A percentile compares a stretch with the other conserved stretches of the same genome.
Conservation (phyloP, 2,888 invertebrate species). For the Alsophila aescularia region DNA sequence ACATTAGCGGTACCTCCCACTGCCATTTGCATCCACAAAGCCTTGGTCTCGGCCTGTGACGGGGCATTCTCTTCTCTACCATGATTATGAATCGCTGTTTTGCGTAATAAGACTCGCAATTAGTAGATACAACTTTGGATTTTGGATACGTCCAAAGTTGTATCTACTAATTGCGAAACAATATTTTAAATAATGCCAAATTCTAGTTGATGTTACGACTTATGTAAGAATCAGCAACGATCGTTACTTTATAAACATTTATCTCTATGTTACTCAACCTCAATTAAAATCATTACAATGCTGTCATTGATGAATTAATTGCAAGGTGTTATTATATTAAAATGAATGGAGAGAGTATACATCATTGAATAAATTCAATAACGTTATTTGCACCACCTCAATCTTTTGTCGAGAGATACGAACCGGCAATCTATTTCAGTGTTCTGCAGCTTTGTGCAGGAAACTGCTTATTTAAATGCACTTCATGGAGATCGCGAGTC, state of each 20-base stretch:
- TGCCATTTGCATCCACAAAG: slow-evolving; percentile 68
- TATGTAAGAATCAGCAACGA: slow-evolving; percentile 5
- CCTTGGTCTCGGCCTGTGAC: slow-evolving; percentile 71
- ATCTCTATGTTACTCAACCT: slow-evolving; percentile 25
- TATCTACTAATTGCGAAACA: neutral
- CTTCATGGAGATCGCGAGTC: slow-evolving; percentile 40
- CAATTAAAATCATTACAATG: slow-evolving; percentile 28
- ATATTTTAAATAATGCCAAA: neutral
- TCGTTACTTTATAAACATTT: slow-evolving; percentile 6
- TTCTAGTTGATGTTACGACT: neutral
- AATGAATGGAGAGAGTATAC: slow-evolving; percentile 9
- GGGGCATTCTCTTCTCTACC: slow-evolving; percentile 68
- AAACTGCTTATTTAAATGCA: slow-evolving; percentile 49
- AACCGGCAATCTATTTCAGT: slow-evolving; percentile 38
- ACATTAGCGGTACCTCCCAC: slow-evolving; percentile 62
- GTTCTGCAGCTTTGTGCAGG: slow-evolving; percentile 42
- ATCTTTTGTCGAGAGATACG: slow-evolving; percentile 1
- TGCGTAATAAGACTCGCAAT: slow-evolving; percentile 17
- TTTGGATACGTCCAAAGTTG: neutral
- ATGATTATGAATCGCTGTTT: slow-evolving; percentile 50
- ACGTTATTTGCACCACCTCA: slow-evolving; percentile 23
- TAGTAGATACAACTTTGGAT: neutral
- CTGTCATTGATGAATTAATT: slow-evolving; percentile 23
- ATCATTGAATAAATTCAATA: slow-evolving; percentile 27
- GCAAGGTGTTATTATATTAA: slow-evolving; percentile 13